Evolutionary conservation across 2,113 vertebrate genomes (phyloP).

Genomic region (Anhinga rufa): DNA sequence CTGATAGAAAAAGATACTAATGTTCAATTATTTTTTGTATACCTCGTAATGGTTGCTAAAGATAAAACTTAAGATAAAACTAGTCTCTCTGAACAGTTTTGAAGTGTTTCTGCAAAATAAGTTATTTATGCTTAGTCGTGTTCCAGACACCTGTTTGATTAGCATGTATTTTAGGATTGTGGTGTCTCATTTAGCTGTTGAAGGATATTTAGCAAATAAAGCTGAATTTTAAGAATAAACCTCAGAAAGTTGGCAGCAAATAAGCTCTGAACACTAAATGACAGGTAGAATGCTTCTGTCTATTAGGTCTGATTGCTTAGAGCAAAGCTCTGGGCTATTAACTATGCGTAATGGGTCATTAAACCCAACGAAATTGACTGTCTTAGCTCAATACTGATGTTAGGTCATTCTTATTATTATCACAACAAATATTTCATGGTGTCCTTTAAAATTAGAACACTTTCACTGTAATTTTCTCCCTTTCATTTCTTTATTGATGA

Average conservation of each 20-base stretch:
- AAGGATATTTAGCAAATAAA: background rate
- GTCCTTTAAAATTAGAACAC: background rate
- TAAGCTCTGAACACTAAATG: background rate
- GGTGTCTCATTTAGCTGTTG: background rate
- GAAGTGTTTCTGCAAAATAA: background rate
- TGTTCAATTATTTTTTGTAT: background rate
- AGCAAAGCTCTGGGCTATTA: background rate
- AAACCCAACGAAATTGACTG: background rate
- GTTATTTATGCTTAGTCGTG: background rate
- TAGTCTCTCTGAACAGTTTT: background rate
- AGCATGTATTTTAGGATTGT: background rate
- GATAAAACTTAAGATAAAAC: background rate
- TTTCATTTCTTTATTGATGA: background rate
- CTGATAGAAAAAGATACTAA: background rate
- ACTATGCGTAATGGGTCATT: background rate
- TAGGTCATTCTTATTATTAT: background rate
- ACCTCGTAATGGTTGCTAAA: background rate
- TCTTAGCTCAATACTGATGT: background rate
- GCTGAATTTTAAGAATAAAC: background rate
- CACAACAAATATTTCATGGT: background rate
- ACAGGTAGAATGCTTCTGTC: background rate
- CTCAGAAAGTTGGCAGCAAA: background rate
- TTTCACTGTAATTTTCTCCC: background rate
- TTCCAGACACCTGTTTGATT: background rate
- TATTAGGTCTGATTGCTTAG: background rate